These are phyloP conservation scores for Minunthozetes semirufus DNA, from an alignment of 2,888 invertebrate species.

Conservation along the genomic window DNA sequence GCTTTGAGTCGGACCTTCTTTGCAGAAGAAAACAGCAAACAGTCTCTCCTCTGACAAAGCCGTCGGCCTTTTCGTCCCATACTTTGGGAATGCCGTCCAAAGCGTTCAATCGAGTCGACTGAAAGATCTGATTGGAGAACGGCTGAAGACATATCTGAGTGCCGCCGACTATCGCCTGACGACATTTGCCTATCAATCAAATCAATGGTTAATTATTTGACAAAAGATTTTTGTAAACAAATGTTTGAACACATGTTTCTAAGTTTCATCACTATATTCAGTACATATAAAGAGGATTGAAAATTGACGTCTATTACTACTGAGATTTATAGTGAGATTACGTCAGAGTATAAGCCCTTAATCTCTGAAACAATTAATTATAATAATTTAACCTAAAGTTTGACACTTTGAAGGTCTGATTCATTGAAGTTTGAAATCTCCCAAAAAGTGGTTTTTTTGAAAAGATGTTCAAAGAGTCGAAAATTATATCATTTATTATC, in stretches of 20 bases:
- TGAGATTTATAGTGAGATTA: too few species aligned
- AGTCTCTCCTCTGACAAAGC: conserved; percentile 80
- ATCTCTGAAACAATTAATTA: too few species aligned
- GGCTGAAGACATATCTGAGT: conserved; percentile 52
- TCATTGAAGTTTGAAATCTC: neutral
- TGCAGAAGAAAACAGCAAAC: conserved; percentile 65
- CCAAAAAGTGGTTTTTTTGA: neutral
- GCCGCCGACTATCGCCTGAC: conserved; percentile 70
- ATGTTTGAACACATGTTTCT: neutral
- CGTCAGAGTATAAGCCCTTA: too few species aligned
- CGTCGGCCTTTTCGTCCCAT: conserved; percentile 82
- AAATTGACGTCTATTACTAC: too few species aligned
- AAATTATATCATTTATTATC: neutral
- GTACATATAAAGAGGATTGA: too few species aligned
- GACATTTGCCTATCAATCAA: conserved; percentile 57
- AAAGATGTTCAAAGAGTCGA: too few species aligned
- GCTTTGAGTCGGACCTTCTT: conserved; percentile 62
- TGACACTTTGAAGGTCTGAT: too few species aligned
- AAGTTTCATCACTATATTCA: too few species aligned
- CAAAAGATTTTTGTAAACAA: too few species aligned
- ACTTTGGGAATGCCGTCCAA: conserved; percentile 84
- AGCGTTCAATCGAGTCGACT: conserved; percentile 79
- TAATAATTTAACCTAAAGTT: too few species aligned
- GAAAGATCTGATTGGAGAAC: conserved; percentile 68
- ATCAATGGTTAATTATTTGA: neutral